Conservation (phyloP, 1,140 invertebrate genomes). For the Zaprionus kolodkinae region DNA sequence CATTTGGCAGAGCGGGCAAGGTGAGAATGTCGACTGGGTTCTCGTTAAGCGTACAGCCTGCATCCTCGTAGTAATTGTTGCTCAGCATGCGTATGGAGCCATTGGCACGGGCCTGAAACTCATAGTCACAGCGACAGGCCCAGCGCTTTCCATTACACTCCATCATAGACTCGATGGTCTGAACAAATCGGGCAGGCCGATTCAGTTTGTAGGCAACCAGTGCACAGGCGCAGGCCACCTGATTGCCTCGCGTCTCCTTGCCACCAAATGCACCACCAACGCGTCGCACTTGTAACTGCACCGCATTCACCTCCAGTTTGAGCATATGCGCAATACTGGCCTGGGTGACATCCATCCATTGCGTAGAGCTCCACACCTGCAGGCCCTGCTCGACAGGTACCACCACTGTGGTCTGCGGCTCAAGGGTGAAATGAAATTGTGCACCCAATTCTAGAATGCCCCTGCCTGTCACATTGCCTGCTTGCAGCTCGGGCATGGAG, state of each 20-base stretch:
- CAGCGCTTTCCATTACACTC: conserved; percentile 87
- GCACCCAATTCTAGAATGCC: conserved; percentile 74
- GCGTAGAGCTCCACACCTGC: conserved; percentile 87
- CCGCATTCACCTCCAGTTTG: conserved; percentile 85
- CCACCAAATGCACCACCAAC: conserved; percentile 90
- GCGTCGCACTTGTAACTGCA: conserved; percentile 87
- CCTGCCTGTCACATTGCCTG: conserved; percentile 48
- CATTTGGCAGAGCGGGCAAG: conserved; percentile 85
- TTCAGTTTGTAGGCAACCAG: conserved; percentile 87
- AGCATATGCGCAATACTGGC: conserved; percentile 86
- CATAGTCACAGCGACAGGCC: conserved; percentile 85
- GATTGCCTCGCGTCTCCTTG: conserved; percentile 86
- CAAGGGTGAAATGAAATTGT: conserved; percentile 86
- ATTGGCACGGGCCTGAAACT: conserved; percentile 86
- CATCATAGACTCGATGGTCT: conserved; percentile 89
- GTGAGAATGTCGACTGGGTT: conserved; percentile 75
- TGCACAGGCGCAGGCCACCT: conserved; percentile 87
- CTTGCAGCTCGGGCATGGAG: conserved; percentile 84
- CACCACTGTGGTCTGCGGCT: conserved; percentile 87
- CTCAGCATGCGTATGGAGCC: conserved; percentile 89
- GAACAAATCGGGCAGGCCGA: conserved; percentile 87
- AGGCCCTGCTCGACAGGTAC: conserved; percentile 87
- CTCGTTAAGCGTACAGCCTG: conserved; percentile 87
- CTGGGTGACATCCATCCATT: conserved; percentile 89
- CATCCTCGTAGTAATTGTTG: conserved; percentile 87